Base-by-base conservation (phyloP, 2,797 vertebrate species). In the Xyrichtys novacula region DNA sequence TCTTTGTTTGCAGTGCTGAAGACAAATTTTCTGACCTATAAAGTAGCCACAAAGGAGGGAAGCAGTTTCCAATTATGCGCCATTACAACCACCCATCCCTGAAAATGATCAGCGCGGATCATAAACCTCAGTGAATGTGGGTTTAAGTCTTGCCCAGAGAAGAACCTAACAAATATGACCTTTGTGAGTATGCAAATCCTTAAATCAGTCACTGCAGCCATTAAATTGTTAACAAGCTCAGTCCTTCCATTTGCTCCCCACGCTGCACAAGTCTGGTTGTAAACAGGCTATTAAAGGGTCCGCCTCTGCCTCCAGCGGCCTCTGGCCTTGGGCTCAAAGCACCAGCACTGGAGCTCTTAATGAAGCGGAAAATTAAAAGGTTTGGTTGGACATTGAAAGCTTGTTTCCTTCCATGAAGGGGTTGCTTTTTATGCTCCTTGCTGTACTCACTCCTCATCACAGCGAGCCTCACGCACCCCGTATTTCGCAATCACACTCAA, bases 291-390 rank as follows among this genome's bases (percentile, higher is more conserved):
- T 92, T 92, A 91, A 90, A 90, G 80, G 85, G 80, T 83, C 81
- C 79, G 81, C 71, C 65, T 84, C 79, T 78, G 90, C 90, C 91
- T 90, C 70, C 25, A 83, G 85, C 66, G 46, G 77, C 81, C 86
- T 79, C 82, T 86, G 89, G 89, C 86, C 89, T 77, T 79, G 81
- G 83, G 84, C 90, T 88, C 78, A 55, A 71, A 71, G 85, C 85
- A 80, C 84, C 87, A 74, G 80, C 79, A 87, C 90, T 80, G 86
- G 64, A 85, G 84, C 76, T 82, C 84, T 89, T 92, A 93, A 93
- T 94, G 92, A 91, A 88, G 91, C 83, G 76, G 90, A 92, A 93
- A 94, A 93, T 94, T 90, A 93, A 92, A 92, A 84, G 87, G 81
- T 89, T 89, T 81, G 74, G 75, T 78, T 40, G 72, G 86, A 90